These are phyloP conservation scores for Brachionichthys hirsutus DNA, from an alignment of 2,113 vertebrate genomes.

Conservation along the genomic window DNA sequence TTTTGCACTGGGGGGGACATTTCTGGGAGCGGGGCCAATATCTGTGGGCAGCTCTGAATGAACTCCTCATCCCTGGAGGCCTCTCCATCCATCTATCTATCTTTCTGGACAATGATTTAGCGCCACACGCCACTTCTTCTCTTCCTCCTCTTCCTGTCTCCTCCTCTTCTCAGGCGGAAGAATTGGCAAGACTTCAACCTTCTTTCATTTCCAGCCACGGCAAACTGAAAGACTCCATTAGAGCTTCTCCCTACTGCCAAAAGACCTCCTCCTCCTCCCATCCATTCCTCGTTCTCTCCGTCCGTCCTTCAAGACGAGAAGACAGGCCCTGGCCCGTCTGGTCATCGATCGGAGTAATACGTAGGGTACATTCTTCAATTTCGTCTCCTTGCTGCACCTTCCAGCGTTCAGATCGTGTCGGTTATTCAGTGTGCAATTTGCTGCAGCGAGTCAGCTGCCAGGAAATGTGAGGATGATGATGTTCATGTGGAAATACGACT, in stretches of 20 bases:
- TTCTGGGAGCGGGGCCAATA: conserved; percentile 73
- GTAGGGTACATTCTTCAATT: conserved; percentile 34
- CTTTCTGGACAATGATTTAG: conserved; percentile 39
- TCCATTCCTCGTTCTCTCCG: conserved; percentile 8
- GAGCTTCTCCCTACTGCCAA: conserved; percentile 60
- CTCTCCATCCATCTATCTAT: conserved; percentile 36
- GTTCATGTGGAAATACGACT: conserved; percentile 17
- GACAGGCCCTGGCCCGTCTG: conserved; percentile 35
- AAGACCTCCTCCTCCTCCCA: conserved; percentile 2
- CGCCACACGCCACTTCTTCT: conserved; percentile 60
- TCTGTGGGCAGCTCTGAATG: conserved; percentile 57
- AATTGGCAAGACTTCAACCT: conserved; percentile 71
- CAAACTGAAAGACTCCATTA: conserved; percentile 76
- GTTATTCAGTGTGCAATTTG: not conserved
- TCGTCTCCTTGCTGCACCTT: conserved; percentile 27
- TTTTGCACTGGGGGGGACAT: conserved; percentile 75
- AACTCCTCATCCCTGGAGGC: conserved; percentile 43
- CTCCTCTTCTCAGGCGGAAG: conserved; percentile 60
- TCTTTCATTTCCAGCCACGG: conserved; percentile 73
- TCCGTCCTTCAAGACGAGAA: conserved; percentile 42
- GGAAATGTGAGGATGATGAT: conserved; percentile 26
- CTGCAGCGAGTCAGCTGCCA: conserved; percentile 12
- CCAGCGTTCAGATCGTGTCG: conserved; percentile 33
- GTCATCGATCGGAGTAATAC: conserved; percentile 53
- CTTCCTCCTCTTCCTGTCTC: conserved; percentile 44